Base-by-base conservation (phyloP, 2,888 invertebrate genomes). In the Hirtodrosophila alboralis region DNA sequence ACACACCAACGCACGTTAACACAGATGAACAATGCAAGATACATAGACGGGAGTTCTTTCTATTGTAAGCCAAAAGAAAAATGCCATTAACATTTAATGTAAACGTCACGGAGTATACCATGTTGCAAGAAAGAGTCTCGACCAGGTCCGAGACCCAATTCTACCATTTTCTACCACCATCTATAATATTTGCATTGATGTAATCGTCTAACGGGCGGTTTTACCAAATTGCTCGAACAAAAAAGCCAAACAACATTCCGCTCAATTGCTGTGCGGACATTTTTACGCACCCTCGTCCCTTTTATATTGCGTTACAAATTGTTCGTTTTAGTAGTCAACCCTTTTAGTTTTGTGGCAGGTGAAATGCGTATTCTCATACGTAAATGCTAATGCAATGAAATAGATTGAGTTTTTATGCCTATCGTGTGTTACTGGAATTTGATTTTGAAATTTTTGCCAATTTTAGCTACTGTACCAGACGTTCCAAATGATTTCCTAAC, bases 171-270 rank as follows among this genome's bases (percentile, higher is more conserved):
- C 16, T 18, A 14, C n/a, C 33, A 23, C 33, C 14, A 10, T 36
- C 62, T 69, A 61, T 74, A 43, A 40, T 68, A 86, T 80, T 80
- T 86, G 81, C 86, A 80, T 86, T 80, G 86, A 86, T 80, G 75
- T 80, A 86, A 86, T 80, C 84, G 77, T 84, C 84, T 83, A 80
- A 81, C 63, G 84, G 81, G 53, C 68, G 65, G 65, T 48, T 65
- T 61, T 54, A 58, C 61, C 84, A 83, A 79, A 85, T 85, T 72
- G 73, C 57, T 76, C 30, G 34, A 59, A 57, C 23, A 65, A 59
- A 83, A n/a, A 68, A 52, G 40, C 65, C 59, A 53, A 60, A 41
- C 53, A 57, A 60, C 77, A 76, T 67, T 74, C 66, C 71, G 53
- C 63, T 54, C 74, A 81, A 78, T 78, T 66, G 71, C 64, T 51